Evolutionary conservation across 2,113 vertebrate species (phyloP), one percentile per base, ranked within the genome.

Genomic region (Chunga burmeisteri): DNA sequence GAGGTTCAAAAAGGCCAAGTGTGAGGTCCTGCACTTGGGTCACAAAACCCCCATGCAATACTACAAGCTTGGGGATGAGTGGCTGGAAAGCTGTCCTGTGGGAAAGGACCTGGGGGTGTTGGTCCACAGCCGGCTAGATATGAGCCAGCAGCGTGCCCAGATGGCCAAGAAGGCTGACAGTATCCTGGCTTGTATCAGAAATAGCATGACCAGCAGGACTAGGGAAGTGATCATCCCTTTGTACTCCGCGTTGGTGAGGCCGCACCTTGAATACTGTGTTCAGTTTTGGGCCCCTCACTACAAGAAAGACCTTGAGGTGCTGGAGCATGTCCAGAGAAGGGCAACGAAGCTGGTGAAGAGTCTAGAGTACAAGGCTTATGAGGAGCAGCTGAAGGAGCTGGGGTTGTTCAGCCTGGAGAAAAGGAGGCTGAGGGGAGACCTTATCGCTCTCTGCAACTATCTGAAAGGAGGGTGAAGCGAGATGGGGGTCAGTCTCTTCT

Each of bases 21-120:
- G n/a, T 22, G 0, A 0, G 29, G 11, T 50, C 23, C 72, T 79
- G 46, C 40, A n/a, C 47, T n/a, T 44, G 52, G 16, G 2, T 34
- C 65, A 38, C 53, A 82, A 4, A 47, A 82, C 2, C 14, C 32
- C 42, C 53, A 27, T 10, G 47, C 88, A 87, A 15, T 0, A 1
- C 15, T 70, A n/a, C n/a, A 78, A 65, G 30, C 47, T n/a, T 74
- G 83, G 62, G 40, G 13, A 30, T 62, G 53, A 79, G 66, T 32
- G 73, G 20, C 61, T 74, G 55, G 22, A 63, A 63, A 56, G 42
- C 61, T 79, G 49, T 42, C 38, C 7, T 9, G 10, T 2, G 13
- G 59, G 73, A 30, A 40, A 68, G 32, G 32, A 12, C 1, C 53
- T 56, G 65, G 19, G 8, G 11, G 4, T 53, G n/a, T 23, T 91